Evolutionary conservation across 53 echinoderm and acorn worm genomes (phyloP), one percentile per base, ranked within the genome.

Genomic region (Hippasteria phrygiana): DNA sequence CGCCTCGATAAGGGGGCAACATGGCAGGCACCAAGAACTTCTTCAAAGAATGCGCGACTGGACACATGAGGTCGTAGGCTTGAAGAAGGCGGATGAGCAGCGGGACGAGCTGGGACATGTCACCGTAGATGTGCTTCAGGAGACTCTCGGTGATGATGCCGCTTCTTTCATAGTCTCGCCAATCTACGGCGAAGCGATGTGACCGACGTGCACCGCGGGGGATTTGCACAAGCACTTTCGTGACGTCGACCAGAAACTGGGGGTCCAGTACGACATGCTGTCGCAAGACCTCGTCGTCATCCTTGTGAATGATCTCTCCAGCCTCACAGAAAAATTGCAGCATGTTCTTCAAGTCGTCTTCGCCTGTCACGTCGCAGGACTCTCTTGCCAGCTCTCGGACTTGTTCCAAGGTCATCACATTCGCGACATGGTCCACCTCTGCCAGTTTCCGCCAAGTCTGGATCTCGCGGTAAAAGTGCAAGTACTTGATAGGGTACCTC

Each of bases 401-500:
- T 16, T 67, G 41, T 3, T 59, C 16, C 26, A 88, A 12, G 17
- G 79, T 39, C 56, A 55, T 37, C 40, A 79, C 79, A 32, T 79
- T 56, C 33, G 56, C 59, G 40, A 40, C 40, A 18, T 14, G 48
- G 12, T 45, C 41, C 11, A 2, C 48, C 66, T 77, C 33, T 47
- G 47, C 75, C 37, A 64, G 17, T 74, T 88, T 88, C 4, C 76
- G 42, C 2, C 26, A 43, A 9, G 72, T 38, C 47, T 79, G 79
- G 35, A 84, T 84, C 53, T 69, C 50, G 65, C 80, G 26, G 80
- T 63, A 41, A 14, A 71, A 70, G 32, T 75, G 33, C 38, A 80
- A 32, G 40, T 89, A 80, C 81, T 82, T 82, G 65, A 80, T 80
- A 26, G 80, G 80, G 29, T 80, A 80, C 26, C 1, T 80, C 39